Evolutionary conservation across 2,797 vertebrate species (phyloP).

Genomic region (Zenarchopterus dispar): DNA sequence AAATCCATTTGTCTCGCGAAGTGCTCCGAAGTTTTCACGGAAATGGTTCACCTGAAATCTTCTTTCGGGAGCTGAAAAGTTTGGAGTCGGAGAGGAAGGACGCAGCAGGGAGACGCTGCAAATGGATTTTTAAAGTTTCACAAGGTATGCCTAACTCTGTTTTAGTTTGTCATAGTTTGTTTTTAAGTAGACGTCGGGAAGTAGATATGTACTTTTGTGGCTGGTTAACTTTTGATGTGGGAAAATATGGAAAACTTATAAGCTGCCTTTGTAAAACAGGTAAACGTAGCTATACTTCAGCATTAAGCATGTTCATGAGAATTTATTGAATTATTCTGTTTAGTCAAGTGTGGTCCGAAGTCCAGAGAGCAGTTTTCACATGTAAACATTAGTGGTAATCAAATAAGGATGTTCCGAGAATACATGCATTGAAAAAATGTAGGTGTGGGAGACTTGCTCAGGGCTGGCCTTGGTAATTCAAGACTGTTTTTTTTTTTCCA

Average conservation of each 20-base stretch:
- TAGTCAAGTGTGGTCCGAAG: neutral
- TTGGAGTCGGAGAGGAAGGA: conserved; percentile 49
- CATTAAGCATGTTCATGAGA: too few species aligned
- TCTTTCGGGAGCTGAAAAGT: conserved; percentile 59
- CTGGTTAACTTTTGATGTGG: too few species aligned
- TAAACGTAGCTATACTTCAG: too few species aligned
- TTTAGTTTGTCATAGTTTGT: neutral
- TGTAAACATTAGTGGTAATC: conserved; percentile 2
- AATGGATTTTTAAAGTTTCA: conserved; percentile 56
- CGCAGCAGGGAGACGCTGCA: conserved; percentile 69
- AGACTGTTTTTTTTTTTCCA: conserved; percentile 56
- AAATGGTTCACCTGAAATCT: conserved; percentile 82
- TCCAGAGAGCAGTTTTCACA: neutral
- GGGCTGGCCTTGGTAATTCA: conserved; percentile 65
- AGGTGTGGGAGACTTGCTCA: conserved; percentile 70
- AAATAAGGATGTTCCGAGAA: conserved; percentile 25
- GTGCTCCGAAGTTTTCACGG: conserved; percentile 51
- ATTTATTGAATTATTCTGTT: too few species aligned
- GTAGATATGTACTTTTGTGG: too few species aligned
- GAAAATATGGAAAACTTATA: too few species aligned
- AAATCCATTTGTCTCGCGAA: conserved; percentile 32
- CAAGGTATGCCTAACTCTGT: conserved; percentile 54
- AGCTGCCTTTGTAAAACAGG: too few species aligned
- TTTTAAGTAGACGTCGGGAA: too few species aligned
- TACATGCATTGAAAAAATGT: conserved; percentile 29